phyloP scores from a whole-genome alignment of 2,888 invertebrate species.

The Drosophila pseudotakahashii region DNA sequence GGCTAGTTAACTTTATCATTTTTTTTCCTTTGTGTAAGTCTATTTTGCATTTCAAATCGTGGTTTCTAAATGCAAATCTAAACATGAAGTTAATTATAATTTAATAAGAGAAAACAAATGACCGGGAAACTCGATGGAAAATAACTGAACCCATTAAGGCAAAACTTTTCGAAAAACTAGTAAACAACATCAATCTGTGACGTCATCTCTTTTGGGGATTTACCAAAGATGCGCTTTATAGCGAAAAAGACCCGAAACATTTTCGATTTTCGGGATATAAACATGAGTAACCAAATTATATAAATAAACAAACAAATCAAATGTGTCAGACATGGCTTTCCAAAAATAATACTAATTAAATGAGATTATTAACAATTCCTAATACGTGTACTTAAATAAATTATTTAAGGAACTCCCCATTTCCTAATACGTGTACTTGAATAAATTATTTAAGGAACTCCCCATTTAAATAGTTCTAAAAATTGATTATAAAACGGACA shows the following conservation, averaged over 20 bases:
- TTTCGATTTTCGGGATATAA: conserved; percentile 17
- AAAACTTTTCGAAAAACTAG: conserved; percentile 5
- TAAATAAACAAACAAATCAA: conserved; percentile 17
- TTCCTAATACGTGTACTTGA: too few species aligned
- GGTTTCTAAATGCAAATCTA: conserved; percentile 62
- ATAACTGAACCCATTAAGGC: conserved; percentile 3
- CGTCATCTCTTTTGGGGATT: conserved; percentile 49
- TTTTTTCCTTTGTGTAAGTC: conserved; percentile 35
- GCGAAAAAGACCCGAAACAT: conserved; percentile 22
- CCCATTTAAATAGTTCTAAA: background rate
- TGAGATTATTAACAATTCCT: too few species aligned
- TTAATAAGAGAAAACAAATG: conserved; percentile 32
- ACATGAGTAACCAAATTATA: conserved; percentile 29
- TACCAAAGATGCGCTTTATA: conserved; percentile 30
- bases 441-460: too few species aligned
- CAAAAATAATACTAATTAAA: background rate
- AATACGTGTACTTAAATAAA: too few species aligned
- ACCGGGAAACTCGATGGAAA: conserved; percentile 29
- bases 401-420: background rate
- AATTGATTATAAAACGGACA: background rate
- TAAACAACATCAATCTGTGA: conserved; percentile 31
- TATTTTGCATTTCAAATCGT: conserved; percentile 57
- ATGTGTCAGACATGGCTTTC: background rate
- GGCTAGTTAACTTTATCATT: conserved; percentile 30
- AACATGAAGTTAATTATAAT: conserved; percentile 40